These are phyloP conservation scores for Cydia splendana DNA, from an alignment of 1,140 invertebrate genomes.

Conservation along the genomic window DNA sequence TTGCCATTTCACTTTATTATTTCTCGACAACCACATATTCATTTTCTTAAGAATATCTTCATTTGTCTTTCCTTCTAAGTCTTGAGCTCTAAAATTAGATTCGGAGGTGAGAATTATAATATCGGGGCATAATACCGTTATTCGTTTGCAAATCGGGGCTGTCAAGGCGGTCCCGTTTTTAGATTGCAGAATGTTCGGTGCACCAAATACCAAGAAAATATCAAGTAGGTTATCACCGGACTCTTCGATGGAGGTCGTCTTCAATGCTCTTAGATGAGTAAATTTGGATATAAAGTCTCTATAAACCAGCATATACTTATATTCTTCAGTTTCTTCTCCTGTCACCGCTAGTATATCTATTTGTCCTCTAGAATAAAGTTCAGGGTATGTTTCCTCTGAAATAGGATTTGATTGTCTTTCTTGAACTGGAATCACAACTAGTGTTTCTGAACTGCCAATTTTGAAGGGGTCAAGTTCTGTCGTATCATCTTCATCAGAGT, in stretches of 20 bases:
- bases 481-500: background rate
- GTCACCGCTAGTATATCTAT: slow-evolving; percentile 52
- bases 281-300: slow-evolving; percentile 53
- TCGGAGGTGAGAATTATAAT: slow-evolving; percentile 51
- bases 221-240: slow-evolving; percentile 48
- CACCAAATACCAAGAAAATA: slow-evolving; percentile 57
- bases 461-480: background rate
- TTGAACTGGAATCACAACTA: background rate
- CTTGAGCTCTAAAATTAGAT: slow-evolving; percentile 33
- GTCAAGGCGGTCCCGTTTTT: slow-evolving; percentile 52
- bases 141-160: slow-evolving; percentile 51
- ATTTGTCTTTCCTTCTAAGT: slow-evolving; percentile 49
- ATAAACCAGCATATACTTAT: slow-evolving; percentile 58
- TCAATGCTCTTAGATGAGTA: slow-evolving; percentile 55
- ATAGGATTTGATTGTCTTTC: background rate
- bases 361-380: slow-evolving; percentile 56
- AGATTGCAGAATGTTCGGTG: slow-evolving; percentile 61
- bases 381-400: slow-evolving; percentile 42
- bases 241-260: slow-evolving; percentile 45
- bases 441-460: background rate
- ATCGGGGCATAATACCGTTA: slow-evolving; percentile 45
- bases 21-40: slow-evolving; percentile 46
- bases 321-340: slow-evolving; percentile 44
- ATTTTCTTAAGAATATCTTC: slow-evolving; percentile 53
- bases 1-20: slow-evolving; percentile 51